These are phyloP conservation scores for Rhadina sibilatrix DNA, from an alignment of 2,113 vertebrate species.

Conservation along the genomic window DNA sequence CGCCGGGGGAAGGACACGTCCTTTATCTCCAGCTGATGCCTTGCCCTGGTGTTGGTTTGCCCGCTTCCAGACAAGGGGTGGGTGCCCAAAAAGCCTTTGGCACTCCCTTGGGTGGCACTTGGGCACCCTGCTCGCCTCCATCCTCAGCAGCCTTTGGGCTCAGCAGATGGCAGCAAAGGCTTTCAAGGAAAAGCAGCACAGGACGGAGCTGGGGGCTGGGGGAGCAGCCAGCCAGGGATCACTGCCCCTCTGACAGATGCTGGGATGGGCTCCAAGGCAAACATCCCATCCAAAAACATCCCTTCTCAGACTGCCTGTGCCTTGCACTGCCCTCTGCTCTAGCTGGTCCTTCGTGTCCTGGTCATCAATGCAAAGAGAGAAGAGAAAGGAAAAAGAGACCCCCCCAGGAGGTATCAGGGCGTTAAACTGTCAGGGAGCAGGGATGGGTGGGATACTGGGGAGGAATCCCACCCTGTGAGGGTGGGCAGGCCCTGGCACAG, in stretches of 20 bases:
- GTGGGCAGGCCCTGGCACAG: neutral
- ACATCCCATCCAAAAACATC: neutral
- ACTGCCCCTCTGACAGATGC: neutral
- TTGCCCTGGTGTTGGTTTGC: fast-evolving
- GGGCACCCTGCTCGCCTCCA: neutral
- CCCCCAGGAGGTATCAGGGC: neutral
- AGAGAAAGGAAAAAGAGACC: neutral
- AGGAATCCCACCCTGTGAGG: neutral
- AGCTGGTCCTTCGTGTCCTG: fast-evolving
- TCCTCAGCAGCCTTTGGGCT: neutral
- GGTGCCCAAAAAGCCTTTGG: neutral
- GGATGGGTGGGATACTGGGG: neutral
- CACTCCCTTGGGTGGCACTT: neutral
- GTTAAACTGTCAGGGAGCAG: neutral
- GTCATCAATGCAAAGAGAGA: fast-evolving
- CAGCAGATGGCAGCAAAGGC: fast-evolving
- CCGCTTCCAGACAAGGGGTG: neutral
- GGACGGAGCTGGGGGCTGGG: neutral
- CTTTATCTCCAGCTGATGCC: neutral
- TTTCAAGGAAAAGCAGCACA: neutral
- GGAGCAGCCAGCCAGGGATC: neutral
- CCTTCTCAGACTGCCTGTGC: neutral
- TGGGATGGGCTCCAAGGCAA: conserved; percentile 34
- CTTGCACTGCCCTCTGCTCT: neutral
- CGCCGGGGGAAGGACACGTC: fast-evolving